Base-by-base conservation (phyloP, 2,113 vertebrate genomes). In the Australoheros scitulus region DNA sequence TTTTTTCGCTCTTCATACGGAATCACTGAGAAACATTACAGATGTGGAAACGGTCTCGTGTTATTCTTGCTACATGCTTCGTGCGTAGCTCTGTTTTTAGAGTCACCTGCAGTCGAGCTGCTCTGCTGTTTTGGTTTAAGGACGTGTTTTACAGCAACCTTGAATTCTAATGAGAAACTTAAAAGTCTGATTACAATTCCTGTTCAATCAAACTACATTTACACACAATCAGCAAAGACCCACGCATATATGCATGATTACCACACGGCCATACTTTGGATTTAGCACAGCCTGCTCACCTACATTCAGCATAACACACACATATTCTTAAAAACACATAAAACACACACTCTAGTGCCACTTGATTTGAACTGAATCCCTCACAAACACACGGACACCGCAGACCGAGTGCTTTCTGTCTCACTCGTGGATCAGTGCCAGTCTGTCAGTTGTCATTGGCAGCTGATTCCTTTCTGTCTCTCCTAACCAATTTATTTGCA, bases 401-500 rank as follows among this genome's bases (percentile, higher is more conserved):
- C 22, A 57, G 14, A 15, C 50, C 7, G 34, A 56, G 18, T 17
- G 63, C 65, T 70, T n/a, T 11, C 29, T 38, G 80, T 52, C 63
- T n/a, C 79, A 7, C 61, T 13, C 34, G 15, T 18, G 9, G 85
- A 81, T 84, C 87, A 65, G 58, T 15, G 68, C 56, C 2, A 3
- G 32, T 65, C 38, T 74, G 55, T 86, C 58, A 75, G 86, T 84
- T 84, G 81, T 91, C 85, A 86, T 80, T 22, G 87, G 80, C 85
- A 88, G 68, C 50, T 24, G 75, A 36, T 55, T 70, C 58, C 34
- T 20, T 76, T 55, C 60, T 10, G 11, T 56, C 61, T 81, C 59
- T 60, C 36, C 75, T 61, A 84, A 91, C 70, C 17, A 68, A 82
- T 88, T 76, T 79, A 91, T 89, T 80, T 86, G 86, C 34, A 84